Conservation (phyloP, 2,888 invertebrate species). For the Subacronicta megacephala region DNA sequence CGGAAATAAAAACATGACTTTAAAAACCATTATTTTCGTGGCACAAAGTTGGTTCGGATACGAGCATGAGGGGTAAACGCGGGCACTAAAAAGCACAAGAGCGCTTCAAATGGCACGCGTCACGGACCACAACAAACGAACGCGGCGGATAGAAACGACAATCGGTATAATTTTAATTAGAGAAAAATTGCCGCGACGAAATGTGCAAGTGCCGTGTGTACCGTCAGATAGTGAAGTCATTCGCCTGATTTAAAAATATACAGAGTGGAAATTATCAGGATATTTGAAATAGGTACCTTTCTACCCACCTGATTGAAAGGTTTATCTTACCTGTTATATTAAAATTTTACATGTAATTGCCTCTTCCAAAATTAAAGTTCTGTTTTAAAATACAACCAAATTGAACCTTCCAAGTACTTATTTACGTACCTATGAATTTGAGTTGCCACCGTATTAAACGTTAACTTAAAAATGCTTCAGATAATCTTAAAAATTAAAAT, state of each 20-base stretch:
- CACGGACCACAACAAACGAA: conserved; percentile 86
- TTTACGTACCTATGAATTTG: too few species aligned
- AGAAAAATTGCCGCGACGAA: conserved; percentile 86
- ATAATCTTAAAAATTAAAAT: neutral
- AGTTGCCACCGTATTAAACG: neutral
- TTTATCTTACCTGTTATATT: too few species aligned
- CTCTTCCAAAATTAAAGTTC: too few species aligned
- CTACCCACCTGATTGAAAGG: too few species aligned
- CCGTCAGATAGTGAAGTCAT: conserved; percentile 53
- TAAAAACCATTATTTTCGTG: conserved; percentile 71
- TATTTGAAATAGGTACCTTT: too few species aligned
- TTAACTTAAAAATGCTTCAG: neutral
- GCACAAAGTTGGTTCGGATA: conserved; percentile 68
- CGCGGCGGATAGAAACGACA: conserved; percentile 79
- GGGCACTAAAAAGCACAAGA: conserved; percentile 87
- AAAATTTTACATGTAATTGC: too few species aligned
- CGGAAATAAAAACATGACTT: conserved; percentile 70
- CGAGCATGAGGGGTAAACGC: conserved; percentile 82
- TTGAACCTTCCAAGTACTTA: too few species aligned
- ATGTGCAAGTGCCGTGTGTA: conserved; percentile 73
- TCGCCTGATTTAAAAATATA: neutral
- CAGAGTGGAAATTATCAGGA: too few species aligned
- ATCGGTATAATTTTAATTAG: conserved; percentile 89
- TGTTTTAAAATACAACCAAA: too few species aligned
- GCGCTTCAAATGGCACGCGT: conserved; percentile 85